Conservation (phyloP, 2,113 vertebrate species). For the Seriola dumerili region DNA sequence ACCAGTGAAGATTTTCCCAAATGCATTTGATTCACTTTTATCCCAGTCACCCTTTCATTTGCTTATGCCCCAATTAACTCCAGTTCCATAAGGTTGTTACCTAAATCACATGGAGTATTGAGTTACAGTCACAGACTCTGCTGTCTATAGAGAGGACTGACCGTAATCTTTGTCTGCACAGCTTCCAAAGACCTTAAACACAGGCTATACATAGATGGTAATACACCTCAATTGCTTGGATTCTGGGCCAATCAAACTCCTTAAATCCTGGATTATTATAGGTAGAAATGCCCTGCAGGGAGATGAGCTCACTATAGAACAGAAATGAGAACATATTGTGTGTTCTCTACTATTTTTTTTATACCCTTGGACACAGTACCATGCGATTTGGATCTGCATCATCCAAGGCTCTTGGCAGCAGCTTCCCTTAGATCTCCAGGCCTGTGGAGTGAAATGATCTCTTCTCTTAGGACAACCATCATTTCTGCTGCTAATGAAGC, state of each 20-base stretch:
- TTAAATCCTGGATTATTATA: constrained; percentile 22
- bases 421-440: neutral
- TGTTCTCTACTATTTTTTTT: constrained; percentile 5
- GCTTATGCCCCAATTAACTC: constrained; percentile 46
- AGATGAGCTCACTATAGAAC: neutral
- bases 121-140: constrained; percentile 46
- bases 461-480: constrained; percentile 51
- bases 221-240: constrained; percentile 31
- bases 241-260: constrained; percentile 36
- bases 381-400: constrained; percentile 31
- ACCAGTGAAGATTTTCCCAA: constrained; percentile 43
- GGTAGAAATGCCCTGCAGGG: neutral
- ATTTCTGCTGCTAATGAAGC: constrained; percentile 68
- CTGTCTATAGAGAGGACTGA: constrained; percentile 48
- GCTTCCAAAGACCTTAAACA: constrained; percentile 54
- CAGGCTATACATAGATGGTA: constrained; percentile 28
- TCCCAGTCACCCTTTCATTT: constrained; percentile 52
- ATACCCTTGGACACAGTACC: constrained; percentile 29
- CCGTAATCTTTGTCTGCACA: constrained; percentile 45
- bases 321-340: neutral
- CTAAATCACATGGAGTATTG: constrained; percentile 45
- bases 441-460: constrained; percentile 38
- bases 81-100: constrained; percentile 33
- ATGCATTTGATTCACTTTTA: constrained; percentile 51
- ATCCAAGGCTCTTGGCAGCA: neutral